Conservation (phyloP, 64 coral and sea anemone species). For the Orbicella faveolata region DNA sequence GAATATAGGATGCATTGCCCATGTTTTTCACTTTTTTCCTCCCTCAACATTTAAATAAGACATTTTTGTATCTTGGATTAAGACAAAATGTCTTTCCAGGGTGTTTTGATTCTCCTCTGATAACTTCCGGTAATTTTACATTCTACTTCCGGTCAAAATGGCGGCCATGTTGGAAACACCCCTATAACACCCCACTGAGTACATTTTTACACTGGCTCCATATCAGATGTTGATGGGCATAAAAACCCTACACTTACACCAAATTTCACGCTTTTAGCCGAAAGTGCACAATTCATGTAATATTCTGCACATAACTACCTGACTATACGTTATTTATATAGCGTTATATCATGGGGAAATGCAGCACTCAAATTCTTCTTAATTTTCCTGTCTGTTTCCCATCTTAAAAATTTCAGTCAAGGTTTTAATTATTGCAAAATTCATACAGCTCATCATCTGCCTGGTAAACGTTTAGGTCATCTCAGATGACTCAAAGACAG, state of each 20-base stretch:
- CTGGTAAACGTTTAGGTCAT: too few relatives aligned
- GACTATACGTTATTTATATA: background rate
- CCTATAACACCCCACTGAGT: conserved; percentile 4
- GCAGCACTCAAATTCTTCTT: too few relatives aligned
- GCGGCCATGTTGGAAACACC: conserved; percentile 42
- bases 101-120: conserved; percentile 1
- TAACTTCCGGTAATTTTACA: conserved; percentile 37
- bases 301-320: conserved; percentile 7
- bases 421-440: too few relatives aligned
- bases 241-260: conserved; percentile 1
- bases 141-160: conserved; percentile 16
- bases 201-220: conserved; percentile 50
- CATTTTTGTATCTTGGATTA: background rate
- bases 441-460: too few relatives aligned
- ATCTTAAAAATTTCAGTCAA: too few relatives aligned
- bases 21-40: background rate
- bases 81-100: background rate
- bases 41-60: too few relatives aligned
- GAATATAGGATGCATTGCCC: background rate
- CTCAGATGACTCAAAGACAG: too few relatives aligned
- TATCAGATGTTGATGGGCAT: conserved; percentile 48
- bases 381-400: too few relatives aligned
- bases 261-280: conserved; percentile 47
- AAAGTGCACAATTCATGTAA: conserved; percentile 5
- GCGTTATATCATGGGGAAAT: too few relatives aligned